Base-by-base conservation (phyloP, 1,140 invertebrate species). In the Drosophila quadrilineata region DNA sequence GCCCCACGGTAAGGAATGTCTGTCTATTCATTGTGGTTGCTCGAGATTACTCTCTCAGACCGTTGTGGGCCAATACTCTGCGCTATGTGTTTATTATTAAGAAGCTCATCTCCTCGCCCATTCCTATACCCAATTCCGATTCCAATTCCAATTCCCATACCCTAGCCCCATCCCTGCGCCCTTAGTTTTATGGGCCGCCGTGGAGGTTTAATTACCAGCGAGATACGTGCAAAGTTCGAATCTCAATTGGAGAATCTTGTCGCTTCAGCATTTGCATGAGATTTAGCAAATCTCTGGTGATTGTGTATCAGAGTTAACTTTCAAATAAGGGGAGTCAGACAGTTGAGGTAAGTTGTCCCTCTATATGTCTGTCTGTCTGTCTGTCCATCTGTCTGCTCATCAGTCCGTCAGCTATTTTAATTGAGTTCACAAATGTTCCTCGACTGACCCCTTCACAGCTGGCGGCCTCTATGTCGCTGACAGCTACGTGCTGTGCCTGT, bases 1-100 rank as follows among this genome's bases (percentile, higher is more conserved):
- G 77, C 77, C n/a, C 73, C 73, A 84, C 77, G 77, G 79, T 85
- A 50, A 63, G 73, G 77, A 84, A 84, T 80, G 75, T 82, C 73
- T 80, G 75, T 82, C 73, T 76, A 84, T 84, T 85, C 73, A 73
- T 84, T 70, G 33, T 36, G 38, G 8, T 35, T 19, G 26, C 5
- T n/a, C n/a, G n/a, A n/a, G n/a, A n/a, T n/a, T n/a, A n/a, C 38
- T 46, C 3, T 40, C 40, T 45, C 26, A n/a, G 26, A 14, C 19
- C 46, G 24, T 58, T 48, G 54, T 33, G 10, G 36, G 48, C 31
- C 38, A 36, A n/a, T 26, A 22, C 38, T 58, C 52, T 62, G 41
- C 58, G 66, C 43, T 70, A 71, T 80, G 75, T 71, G 71, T 63
- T 62, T 66, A 59, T 66, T 66, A 57, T n/a, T n/a, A n/a, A n/a